Conservation (phyloP, 1,140 invertebrate species). For the Mesaphorura yosii region DNA sequence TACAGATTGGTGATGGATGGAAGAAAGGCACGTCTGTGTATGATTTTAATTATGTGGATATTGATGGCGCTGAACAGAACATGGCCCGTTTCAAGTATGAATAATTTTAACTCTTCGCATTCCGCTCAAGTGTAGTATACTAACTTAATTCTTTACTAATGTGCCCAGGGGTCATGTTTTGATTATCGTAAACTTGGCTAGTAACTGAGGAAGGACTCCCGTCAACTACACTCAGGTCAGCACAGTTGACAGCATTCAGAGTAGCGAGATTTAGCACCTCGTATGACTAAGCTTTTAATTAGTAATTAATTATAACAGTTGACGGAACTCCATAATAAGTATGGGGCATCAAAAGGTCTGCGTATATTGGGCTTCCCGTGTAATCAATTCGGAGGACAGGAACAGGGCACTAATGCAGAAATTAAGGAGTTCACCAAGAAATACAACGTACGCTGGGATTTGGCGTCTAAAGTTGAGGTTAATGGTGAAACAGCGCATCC, state of each 20-base stretch:
- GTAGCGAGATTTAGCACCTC: too few relatives aligned
- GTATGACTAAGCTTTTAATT: too few relatives aligned
- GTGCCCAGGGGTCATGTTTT: conserved; percentile 47
- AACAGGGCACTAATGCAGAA: conserved; percentile 57
- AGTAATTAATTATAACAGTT: too few relatives aligned
- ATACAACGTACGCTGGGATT: conserved; percentile 62
- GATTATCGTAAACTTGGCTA: conserved; percentile 76
- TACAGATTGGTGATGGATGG: not conserved
- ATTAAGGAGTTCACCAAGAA: conserved; percentile 56
- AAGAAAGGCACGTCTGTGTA: conserved; percentile 9
- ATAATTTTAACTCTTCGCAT: not conserved
- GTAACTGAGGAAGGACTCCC: conserved; percentile 67
- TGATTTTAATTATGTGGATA: conserved; percentile 56
- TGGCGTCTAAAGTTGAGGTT: conserved; percentile 69
- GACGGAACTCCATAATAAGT: conserved; percentile 57
- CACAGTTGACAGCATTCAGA: conserved; percentile 54
- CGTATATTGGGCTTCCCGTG: conserved; percentile 80
- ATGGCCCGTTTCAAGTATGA: conserved; percentile 55
- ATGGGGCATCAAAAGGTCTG: conserved; percentile 49
- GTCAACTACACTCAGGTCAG: conserved; percentile 45
- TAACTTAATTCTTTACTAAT: conserved; percentile 5
- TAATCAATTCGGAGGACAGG: conserved; percentile 73
- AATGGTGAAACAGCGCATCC: conserved; percentile 76
- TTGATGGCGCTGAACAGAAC: conserved; percentile 56
- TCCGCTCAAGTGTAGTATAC: not conserved